Evolutionary conservation across 1,140 invertebrate species (phyloP).

Genomic region (Hycleus phaleratus): DNA sequence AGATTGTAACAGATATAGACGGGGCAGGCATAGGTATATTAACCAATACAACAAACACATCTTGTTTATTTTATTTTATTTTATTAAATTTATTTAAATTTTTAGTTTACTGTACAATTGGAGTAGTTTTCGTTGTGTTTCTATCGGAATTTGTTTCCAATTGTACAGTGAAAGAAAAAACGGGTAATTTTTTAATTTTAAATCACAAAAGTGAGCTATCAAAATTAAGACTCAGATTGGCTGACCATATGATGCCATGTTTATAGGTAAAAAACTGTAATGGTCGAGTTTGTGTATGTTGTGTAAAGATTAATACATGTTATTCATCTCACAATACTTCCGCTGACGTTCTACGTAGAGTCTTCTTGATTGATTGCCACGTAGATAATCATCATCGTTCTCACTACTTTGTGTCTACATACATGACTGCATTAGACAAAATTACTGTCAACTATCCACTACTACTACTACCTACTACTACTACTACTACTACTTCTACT

Average conservation of each 20-base stretch:
- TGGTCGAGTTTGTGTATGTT: constrained; percentile 37
- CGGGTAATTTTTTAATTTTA: too few species aligned
- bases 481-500: constrained; percentile 9
- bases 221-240: constrained; percentile 21
- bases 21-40: constrained; percentile 46
- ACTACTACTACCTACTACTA: constrained; percentile 17
- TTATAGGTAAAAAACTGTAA: constrained; percentile 40
- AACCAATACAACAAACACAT: constrained; percentile 8
- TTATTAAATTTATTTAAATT: constrained; percentile 6
- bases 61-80: constrained; percentile 16
- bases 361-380: constrained; percentile 29
- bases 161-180: constrained; percentile 6
- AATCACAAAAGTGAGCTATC: too few species aligned
- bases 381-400: constrained; percentile 29
- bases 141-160: constrained; percentile 9
- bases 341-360: too few species aligned
- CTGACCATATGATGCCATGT: constrained; percentile 37
- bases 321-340: too few species aligned
- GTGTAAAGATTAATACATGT: constrained; percentile 24
- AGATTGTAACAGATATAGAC: constrained; percentile 67
- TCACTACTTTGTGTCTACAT: constrained; percentile 23
- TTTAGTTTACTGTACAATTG: constrained; percentile 15
- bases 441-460: background rate
- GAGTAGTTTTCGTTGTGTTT: constrained; percentile 16
- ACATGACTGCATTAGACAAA: constrained; percentile 25